phyloP scores from a whole-genome alignment of 2,797 vertebrate genomes.

The Echiichthys vipera region DNA sequence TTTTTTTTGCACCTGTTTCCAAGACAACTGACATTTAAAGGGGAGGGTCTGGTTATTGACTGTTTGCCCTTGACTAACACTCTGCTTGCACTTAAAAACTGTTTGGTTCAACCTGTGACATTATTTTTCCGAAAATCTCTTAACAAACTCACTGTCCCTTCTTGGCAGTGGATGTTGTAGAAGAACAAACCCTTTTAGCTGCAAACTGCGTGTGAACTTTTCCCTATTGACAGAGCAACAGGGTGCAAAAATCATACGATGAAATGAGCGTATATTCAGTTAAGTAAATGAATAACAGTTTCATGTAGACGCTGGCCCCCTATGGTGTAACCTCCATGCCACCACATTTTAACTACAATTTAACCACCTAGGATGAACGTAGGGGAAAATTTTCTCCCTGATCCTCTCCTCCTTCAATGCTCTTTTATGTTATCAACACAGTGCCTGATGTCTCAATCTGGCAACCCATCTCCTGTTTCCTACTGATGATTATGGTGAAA shows the following conservation, averaged over 20 bases:
- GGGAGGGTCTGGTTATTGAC: conserved; percentile 64
- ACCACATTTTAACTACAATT: conserved; percentile 56
- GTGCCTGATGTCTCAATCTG: conserved; percentile 74
- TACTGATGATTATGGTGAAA: conserved; percentile 69
- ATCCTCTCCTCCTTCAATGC: conserved; percentile 31
- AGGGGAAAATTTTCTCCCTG: conserved; percentile 9
- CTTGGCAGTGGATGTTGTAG: neutral
- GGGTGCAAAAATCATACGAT: neutral
- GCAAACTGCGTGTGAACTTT: conserved; percentile 8
- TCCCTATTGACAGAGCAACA: conserved; percentile 10
- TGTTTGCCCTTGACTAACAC: conserved; percentile 67
- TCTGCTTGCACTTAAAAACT: conserved; percentile 48
- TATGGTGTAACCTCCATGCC: conserved; percentile 22
- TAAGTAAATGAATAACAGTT: conserved; percentile 62
- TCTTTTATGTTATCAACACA: conserved; percentile 62
- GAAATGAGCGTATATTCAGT: conserved; percentile 45
- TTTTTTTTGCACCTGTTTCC: conserved; percentile 79
- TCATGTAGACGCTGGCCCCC: conserved; percentile 48
- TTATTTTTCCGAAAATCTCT: conserved; percentile 14
- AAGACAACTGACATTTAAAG: conserved; percentile 78
- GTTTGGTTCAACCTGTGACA: conserved; percentile 42
- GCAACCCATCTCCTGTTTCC: conserved; percentile 69
- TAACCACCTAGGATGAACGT: conserved; percentile 46
- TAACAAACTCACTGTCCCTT: conserved; percentile 10
- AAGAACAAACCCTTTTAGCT: neutral